Evolutionary conservation across 2,113 vertebrate species (phyloP).

Genomic region (Octodon degus): DNA sequence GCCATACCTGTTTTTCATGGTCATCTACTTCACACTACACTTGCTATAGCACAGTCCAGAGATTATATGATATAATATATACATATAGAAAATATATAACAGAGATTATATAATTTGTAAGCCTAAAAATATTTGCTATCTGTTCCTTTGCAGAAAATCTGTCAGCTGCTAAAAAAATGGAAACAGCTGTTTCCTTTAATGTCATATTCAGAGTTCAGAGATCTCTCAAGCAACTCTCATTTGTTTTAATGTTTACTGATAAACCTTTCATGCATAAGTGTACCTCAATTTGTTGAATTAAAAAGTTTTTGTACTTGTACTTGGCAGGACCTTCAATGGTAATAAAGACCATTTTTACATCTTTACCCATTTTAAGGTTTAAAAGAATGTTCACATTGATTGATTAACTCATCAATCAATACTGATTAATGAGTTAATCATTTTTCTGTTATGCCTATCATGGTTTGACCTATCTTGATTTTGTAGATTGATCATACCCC

Average conservation of each 20-base stretch:
- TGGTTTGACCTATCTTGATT: not conserved
- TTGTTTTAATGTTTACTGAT: slow-evolving; percentile 34
- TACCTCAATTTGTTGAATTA: not conserved
- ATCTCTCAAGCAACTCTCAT: not conserved
- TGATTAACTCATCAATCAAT: not conserved
- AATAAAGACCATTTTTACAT: slow-evolving; percentile 37
- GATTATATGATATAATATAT: not conserved
- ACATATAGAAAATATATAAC: too few relatives aligned
- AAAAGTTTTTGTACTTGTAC: slow-evolving; percentile 34
- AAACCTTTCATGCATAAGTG: not conserved
- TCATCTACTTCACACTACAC: not conserved
- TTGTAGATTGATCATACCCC: slow-evolving; percentile 4
- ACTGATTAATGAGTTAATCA: not conserved
- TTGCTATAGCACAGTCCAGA: not conserved
- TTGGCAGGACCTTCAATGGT: not conserved
- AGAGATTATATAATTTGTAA: not conserved
- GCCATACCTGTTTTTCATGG: not conserved
- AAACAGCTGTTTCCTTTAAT: not conserved
- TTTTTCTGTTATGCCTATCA: not conserved
- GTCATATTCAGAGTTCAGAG: slow-evolving; percentile 19
- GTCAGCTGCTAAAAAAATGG: not conserved
- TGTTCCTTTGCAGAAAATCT: slow-evolving; percentile 6
- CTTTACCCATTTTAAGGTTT: slow-evolving; percentile 26
- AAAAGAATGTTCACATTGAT: slow-evolving; percentile 22
- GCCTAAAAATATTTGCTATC: not conserved